Evolutionary conservation across 1,140 invertebrate species (phyloP), one percentile per base, ranked within the genome.

Genomic region (Elysia chlorotica): DNA sequence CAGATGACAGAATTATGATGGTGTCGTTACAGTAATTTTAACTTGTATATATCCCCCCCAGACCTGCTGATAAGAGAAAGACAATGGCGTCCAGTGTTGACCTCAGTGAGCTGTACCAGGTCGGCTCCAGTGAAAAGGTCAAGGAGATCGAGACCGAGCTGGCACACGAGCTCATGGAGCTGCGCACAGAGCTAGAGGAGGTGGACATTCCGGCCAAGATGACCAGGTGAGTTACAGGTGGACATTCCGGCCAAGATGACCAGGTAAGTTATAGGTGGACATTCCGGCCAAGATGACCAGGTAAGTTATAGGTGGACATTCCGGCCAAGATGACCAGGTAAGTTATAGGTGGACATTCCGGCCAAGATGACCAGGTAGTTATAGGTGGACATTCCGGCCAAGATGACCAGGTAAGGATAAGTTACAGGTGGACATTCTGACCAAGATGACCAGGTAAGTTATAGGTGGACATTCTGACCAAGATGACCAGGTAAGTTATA

Each of bases 121-220:
- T 80, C 30, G 74, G 78, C n/a, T 74, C 65, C 2, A 81, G 76
- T 19, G 85, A 86, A 28, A 84, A 82, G 59, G 81, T 87, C 25
- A 78, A 77, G 65, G 83, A 84, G 23, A 56, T 81, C 61, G 87
- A 88, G 62, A 71, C 66, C 31, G 82, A 86, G 33, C 74, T 88
- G 4, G 71, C 72, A n/a, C 79, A 78, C 68, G 85, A 87, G 63
- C 63, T 87, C 1, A 78, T 82, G n/a, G 87, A 88, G 66, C 74
- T 88, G 10, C 82, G 81, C 65, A 76, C 76, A 48, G 84, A 87
- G 72, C 81, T 88, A 19, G 87, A 88, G 67, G 85, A 86, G 69
- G 85, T 84, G 77, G 83, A 87, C 69, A 78, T 86, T 67, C 78
- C 83, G 10, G 66, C 78, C 30, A 83, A 80, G 74, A 77, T 77